Evolutionary conservation across 2,113 vertebrate genomes (phyloP).

Genomic region (Nothoprocta perdicaria): DNA sequence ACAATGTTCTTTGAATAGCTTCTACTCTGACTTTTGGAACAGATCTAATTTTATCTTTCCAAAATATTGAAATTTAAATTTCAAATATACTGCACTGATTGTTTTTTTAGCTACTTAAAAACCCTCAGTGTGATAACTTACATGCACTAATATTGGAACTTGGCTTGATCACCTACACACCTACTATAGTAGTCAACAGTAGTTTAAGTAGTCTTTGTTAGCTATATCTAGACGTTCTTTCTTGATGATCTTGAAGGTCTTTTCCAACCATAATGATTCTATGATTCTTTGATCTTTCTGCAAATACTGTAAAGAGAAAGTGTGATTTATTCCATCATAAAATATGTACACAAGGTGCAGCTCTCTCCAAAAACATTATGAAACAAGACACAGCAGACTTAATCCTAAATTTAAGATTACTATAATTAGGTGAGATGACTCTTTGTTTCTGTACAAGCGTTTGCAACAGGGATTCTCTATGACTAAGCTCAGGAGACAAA

Average conservation of each 20-base stretch:
- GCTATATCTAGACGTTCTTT: neutral
- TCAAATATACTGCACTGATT: neutral
- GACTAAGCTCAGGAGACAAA: neutral
- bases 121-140: neutral
- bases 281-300: neutral
- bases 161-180: neutral
- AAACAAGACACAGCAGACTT: neutral
- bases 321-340: neutral
- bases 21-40: neutral
- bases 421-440: neutral
- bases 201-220: neutral
- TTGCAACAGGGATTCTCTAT: neutral
- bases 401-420: neutral
- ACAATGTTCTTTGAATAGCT: neutral
- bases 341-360: neutral
- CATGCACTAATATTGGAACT: neutral
- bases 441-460: neutral
- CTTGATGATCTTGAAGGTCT: neutral
- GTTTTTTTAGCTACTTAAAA: neutral
- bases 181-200: too few species aligned
- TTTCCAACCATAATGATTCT: too few species aligned
- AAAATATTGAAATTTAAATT: neutral
- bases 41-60: neutral
- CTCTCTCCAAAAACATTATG: neutral
- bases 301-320: neutral